phyloP scores from a whole-genome alignment of 2,888 invertebrate species.

The Lamproptera curius region DNA sequence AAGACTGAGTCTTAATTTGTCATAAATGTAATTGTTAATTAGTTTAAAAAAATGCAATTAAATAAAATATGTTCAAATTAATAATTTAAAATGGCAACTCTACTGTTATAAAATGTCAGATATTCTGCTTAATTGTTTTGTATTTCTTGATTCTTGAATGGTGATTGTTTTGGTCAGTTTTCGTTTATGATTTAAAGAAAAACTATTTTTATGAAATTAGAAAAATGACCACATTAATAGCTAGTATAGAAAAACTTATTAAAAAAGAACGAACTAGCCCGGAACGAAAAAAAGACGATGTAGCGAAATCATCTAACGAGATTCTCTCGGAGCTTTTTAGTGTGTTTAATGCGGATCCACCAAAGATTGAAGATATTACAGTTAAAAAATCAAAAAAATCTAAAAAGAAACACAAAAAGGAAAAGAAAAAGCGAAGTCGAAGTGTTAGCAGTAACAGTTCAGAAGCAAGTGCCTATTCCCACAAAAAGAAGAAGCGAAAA shows the following conservation, averaged over 20 bases:
- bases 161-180: too few species aligned
- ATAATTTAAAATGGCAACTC: too few species aligned
- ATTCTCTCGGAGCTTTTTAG: constrained; percentile 90
- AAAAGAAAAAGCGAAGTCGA: constrained; percentile 69
- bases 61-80: too few species aligned
- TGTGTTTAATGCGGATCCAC: constrained; percentile 86
- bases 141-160: too few species aligned
- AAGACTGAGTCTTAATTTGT: neutral
- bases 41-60: too few species aligned
- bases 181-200: too few species aligned
- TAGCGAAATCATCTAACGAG: constrained; percentile 84
- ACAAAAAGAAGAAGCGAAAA: constrained; percentile 79
- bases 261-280: constrained; percentile 69
- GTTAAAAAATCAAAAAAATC: constrained; percentile 71
- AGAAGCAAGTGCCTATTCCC: constrained; percentile 67
- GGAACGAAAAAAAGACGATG: constrained; percentile 60
- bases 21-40: too few species aligned
- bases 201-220: neutral
- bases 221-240: constrained; percentile 58
- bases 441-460: constrained; percentile 60
- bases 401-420: constrained; percentile 81
- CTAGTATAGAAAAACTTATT: constrained; percentile 66
- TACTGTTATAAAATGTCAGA: too few species aligned
- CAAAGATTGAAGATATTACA: constrained; percentile 65
- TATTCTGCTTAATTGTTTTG: too few species aligned